A percentile compares a stretch with the other conserved stretches of the same genome.
phyloP scores from a whole-genome alignment of 2,888 invertebrate species.

The Julus scandinavius region DNA sequence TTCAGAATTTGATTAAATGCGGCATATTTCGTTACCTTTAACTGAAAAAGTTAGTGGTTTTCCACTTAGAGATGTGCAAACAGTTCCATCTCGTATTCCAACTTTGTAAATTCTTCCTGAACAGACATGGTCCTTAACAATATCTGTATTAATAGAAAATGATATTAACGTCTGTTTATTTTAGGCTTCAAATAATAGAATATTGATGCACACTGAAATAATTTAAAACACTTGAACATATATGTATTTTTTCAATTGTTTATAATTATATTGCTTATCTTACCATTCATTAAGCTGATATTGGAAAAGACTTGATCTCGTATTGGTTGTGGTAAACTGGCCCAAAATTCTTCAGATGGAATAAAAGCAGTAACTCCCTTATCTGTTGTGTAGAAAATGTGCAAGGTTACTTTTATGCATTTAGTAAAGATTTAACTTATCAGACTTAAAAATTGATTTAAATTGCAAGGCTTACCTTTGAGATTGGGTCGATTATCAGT shows the following conservation, averaged over 20 bases:
- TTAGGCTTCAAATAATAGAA: neutral
- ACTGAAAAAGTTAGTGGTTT: constrained; percentile 47
- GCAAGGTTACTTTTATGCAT: neutral
- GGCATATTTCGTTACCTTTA: neutral
- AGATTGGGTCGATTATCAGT: constrained; percentile 47
- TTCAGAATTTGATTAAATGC: neutral
- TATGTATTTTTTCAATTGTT: neutral
- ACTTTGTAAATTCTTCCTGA: constrained; percentile 36
- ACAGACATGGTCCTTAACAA: constrained; percentile 49
- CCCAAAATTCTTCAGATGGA: constrained; percentile 51
- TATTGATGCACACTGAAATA: neutral
- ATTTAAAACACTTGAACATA: too few species aligned
- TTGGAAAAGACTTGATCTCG: neutral
- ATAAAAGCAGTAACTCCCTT: constrained; percentile 53
- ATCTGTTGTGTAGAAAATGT: constrained; percentile 23
- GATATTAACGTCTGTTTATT: neutral
- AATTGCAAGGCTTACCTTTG: constrained; percentile 8
- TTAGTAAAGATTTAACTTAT: neutral
- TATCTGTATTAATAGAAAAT: neutral
- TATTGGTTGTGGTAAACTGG: constrained; percentile 6
- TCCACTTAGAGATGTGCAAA: constrained; percentile 52
- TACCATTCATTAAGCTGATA: constrained; percentile 48
- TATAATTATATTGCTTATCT: neutral
- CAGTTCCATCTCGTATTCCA: constrained; percentile 43
- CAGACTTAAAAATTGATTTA: neutral